A percentile compares a stretch with the other conserved stretches of the same genome.
These are phyloP conservation scores for Bombus confusus DNA, from an alignment of 1,140 invertebrate species.

Conservation along the genomic window DNA sequence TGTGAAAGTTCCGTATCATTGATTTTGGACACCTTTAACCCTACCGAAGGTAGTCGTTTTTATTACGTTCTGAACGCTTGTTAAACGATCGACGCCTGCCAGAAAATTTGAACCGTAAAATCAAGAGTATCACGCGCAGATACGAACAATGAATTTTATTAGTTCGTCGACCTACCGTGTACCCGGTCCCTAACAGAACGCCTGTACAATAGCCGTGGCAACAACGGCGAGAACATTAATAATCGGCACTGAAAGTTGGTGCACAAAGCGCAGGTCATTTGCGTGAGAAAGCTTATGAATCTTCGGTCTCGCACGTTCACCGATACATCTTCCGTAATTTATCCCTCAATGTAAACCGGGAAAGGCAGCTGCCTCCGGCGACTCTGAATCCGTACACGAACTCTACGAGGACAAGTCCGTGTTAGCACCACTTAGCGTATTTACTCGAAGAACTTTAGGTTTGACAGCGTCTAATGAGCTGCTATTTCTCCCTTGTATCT, in stretches of 20 bases:
- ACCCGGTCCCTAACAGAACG: background rate
- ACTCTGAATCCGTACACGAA: background rate
- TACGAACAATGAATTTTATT: slow-evolving; percentile 20
- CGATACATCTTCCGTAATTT: slow-evolving; percentile 11
- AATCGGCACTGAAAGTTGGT: background rate
- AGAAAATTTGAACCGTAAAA: slow-evolving; percentile 7
- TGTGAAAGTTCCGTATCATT: background rate
- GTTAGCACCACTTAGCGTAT: slow-evolving; percentile 46
- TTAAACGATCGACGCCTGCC: background rate
- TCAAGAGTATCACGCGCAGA: background rate
- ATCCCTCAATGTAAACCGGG: slow-evolving; percentile 19
- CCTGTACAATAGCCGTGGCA: background rate
- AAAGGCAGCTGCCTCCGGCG: slow-evolving; percentile 26
- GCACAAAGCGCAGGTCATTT: background rate
- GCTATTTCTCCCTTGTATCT: too few relatives aligned
- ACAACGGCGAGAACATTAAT: slow-evolving; percentile 10
- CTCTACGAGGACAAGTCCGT: too few relatives aligned
- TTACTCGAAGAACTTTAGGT: slow-evolving; percentile 38
- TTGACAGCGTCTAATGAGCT: slow-evolving; percentile 10
- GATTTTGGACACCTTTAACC: background rate
- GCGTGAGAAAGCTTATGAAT: background rate
- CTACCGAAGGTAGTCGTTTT: background rate
- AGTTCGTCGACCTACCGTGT: background rate
- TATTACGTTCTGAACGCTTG: background rate
- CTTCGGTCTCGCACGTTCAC: background rate